Base-by-base conservation (phyloP, 2,888 invertebrate genomes). In the Eupithecia abbreviata region DNA sequence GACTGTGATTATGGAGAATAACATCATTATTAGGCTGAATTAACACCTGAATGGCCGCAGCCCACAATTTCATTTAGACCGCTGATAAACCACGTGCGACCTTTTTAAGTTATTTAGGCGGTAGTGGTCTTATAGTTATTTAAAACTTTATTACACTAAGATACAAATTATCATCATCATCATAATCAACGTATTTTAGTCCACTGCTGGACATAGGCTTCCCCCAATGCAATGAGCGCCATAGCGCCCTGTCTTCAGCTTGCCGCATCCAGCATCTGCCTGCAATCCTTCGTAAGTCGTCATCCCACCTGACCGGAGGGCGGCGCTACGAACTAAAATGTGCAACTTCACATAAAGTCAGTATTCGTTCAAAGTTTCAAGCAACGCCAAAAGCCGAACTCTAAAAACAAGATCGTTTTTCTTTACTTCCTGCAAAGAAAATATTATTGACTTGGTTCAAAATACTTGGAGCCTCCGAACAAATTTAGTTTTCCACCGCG, bases 401-500 rank as follows among this genome's bases (percentile, higher is more conserved):
- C 71, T 69, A 67, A 73, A 73, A 75, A 73, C 75, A 75, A 68
- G 73, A 68, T 74, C 66, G 66, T 71, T 73, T 70, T 58, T 72
- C 75, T 68, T 74, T 71, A 74, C 76, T 41, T 73, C 62, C 73
- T 43, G 70, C n/a, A 18, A 74, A 73, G 75, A 76, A 78, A 78
- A 78, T 75, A 78, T 78, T 75, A 76, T 82, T 75, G n/a, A 76
- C 75, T 77, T 77, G 72, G 78, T 73, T 79, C 73, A 74, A 73
- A 74, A 77, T 79, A 80, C 77, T 76, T 74, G 68, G 72, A 76
- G 78, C 74, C 75, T 58, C 42, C 42, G 76, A 76, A 78, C 76
- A 77, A 82, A 82, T 79, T 82, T 80, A 74, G 78, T 77, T 81
- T 79, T 79, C 78, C 55, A 77, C 78, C 81, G 75, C 80, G 77